Conservation (phyloP, 2,113 vertebrate genomes). For the Riparia riparia region DNA sequence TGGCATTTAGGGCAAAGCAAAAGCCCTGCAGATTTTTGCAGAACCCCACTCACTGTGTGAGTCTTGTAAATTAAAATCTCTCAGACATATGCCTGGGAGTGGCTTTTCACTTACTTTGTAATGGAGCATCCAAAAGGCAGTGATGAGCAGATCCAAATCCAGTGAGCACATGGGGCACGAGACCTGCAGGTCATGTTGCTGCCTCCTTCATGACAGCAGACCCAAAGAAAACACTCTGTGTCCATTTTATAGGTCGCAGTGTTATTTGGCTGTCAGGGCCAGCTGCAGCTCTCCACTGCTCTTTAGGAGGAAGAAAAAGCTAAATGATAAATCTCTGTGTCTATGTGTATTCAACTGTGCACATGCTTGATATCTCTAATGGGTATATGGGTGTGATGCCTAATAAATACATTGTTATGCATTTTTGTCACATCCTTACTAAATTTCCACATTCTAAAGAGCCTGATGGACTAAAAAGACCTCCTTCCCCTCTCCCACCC, state of each 20-base stretch:
- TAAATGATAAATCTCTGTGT: not conserved
- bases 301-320: not conserved
- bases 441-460: not conserved
- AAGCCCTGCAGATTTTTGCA: not conserved
- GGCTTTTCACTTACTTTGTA: not conserved
- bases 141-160: not conserved
- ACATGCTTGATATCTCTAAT: not conserved
- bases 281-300: not conserved
- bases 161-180: rapidly evolving
- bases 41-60: not conserved
- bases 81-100: not conserved
- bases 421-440: not conserved
- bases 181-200: not conserved
- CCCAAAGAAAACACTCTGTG: not conserved
- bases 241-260: not conserved
- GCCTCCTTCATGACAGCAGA: not conserved
- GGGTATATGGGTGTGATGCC: not conserved
- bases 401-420: not conserved
- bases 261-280: not conserved
- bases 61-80: not conserved
- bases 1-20: not conserved
- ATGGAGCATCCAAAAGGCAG: not conserved
- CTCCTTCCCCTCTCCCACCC: not conserved
- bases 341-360: not conserved
- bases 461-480: not conserved